Conservation (phyloP, 2,113 vertebrate species). For the Rostratula benghalensis region DNA sequence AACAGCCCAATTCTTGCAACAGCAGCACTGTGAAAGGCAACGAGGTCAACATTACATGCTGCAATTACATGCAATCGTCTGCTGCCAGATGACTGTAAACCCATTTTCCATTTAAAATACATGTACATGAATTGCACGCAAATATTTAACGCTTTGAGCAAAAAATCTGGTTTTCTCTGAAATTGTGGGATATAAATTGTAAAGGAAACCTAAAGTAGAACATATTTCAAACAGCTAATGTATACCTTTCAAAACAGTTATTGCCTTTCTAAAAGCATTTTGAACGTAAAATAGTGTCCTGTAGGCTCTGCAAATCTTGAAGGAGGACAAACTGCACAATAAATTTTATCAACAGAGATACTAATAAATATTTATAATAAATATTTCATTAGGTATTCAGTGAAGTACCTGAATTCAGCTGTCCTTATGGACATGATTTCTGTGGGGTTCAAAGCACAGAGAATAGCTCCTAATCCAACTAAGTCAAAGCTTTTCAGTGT, state of each 20-base stretch:
- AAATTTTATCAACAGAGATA: background rate
- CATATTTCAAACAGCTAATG: background rate
- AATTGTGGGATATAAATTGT: background rate
- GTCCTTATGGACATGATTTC: conserved; percentile 71
- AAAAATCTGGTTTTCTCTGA: background rate
- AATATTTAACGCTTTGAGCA: background rate
- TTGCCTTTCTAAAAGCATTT: background rate
- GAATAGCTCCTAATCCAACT: conserved; percentile 73
- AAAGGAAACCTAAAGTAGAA: background rate
- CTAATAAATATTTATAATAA: conserved; percentile 12
- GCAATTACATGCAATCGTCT: background rate
- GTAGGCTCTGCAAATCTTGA: background rate
- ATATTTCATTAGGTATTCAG: background rate
- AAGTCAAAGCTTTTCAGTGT: conserved; percentile 81
- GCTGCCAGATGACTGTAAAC: background rate
- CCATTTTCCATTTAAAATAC: background rate
- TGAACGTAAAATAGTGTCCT: background rate
- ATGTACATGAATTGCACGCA: background rate
- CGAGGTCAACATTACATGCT: background rate
- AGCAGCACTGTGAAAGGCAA: conserved; percentile 68
- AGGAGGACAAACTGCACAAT: background rate
- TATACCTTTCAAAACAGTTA: background rate
- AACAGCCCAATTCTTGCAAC: conserved; percentile 75
- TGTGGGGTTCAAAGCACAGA: conserved; percentile 75
- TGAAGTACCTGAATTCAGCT: conserved; percentile 79